These are phyloP conservation scores for Hippasteria phrygiana DNA, from an alignment of 53 echinoderm and acorn worm species.

Conservation along the genomic window DNA sequence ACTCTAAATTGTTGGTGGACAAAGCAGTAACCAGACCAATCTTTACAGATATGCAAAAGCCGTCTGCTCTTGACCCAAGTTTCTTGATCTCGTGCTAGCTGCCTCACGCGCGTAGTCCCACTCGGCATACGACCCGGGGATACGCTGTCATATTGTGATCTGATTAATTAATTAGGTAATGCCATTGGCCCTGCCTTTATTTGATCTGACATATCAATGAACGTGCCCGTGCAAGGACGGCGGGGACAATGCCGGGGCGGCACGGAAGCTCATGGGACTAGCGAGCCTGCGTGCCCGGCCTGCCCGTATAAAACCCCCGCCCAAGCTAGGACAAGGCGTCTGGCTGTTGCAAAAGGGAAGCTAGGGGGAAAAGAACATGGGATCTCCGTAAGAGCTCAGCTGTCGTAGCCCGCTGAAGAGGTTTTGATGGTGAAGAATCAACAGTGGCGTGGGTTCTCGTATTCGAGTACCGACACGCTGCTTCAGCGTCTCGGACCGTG, in stretches of 20 bases:
- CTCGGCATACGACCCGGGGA: constrained; percentile 34
- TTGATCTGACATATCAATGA: constrained; percentile 65
- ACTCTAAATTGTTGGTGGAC: too few species aligned
- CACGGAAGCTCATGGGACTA: constrained; percentile 13
- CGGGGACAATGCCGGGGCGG: constrained; percentile 37
- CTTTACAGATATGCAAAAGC: constrained; percentile 45
- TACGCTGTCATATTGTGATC: constrained; percentile 65
- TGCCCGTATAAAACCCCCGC: constrained; percentile 17
- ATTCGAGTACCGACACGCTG: constrained; percentile 8
- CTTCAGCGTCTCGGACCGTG: neutral
- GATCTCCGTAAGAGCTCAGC: neutral
- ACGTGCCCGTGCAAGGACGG: neutral
- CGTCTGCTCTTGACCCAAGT: neutral
- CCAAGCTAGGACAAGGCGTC: neutral
- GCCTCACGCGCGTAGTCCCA: constrained; percentile 16
- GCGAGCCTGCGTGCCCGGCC: neutral
- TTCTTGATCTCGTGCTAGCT: constrained; percentile 17
- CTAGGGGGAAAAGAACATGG: neutral
- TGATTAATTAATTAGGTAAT: constrained; percentile 78
- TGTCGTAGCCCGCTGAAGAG: constrained; percentile 30
- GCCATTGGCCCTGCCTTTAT: constrained; percentile 68
- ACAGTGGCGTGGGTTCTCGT: constrained; percentile 10
- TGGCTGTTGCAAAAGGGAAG: neutral
- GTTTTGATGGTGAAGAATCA: constrained; percentile 48
- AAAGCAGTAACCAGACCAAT: too few species aligned